Conservation (phyloP, 2,113 vertebrate species). For the Gymnarchus niloticus region DNA sequence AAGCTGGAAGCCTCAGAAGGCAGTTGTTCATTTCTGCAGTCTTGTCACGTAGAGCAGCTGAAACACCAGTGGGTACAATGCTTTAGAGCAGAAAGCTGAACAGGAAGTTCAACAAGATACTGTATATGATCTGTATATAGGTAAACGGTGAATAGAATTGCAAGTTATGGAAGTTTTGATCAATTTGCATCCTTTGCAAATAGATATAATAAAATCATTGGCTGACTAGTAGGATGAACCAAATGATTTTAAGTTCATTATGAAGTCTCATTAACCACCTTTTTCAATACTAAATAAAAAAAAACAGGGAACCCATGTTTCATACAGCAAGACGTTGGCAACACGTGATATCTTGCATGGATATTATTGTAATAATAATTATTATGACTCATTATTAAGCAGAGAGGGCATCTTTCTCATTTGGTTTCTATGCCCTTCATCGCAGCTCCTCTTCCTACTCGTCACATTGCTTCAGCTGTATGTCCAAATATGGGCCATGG, state of each 20-base stretch:
- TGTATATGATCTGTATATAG: too few relatives aligned
- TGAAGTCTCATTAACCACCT: neutral
- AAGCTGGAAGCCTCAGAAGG: neutral
- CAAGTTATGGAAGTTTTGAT: too few relatives aligned
- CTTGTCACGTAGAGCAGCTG: neutral
- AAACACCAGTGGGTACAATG: neutral
- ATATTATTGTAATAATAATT: neutral
- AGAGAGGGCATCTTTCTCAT: neutral
- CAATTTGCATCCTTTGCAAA: too few relatives aligned
- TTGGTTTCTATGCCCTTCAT: neutral
- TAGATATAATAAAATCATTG: too few relatives aligned
- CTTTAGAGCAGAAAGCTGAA: too few relatives aligned
- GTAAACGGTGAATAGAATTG: too few relatives aligned
- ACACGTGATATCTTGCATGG: neutral
- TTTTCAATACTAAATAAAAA: neutral
- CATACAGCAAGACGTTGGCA: neutral
- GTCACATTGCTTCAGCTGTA: slow-evolving; percentile 56
- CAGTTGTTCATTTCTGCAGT: neutral
- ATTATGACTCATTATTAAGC: neutral
- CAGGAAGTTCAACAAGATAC: too few relatives aligned
- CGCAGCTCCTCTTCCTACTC: slow-evolving; percentile 63
- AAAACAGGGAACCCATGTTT: neutral
- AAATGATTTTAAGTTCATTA: too few relatives aligned
- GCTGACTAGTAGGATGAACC: too few relatives aligned
- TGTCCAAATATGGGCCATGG: slow-evolving; percentile 45